Evolutionary conservation across 2,888 invertebrate genomes (phyloP).

Genomic region (Sarcophaga rosellei): DNA sequence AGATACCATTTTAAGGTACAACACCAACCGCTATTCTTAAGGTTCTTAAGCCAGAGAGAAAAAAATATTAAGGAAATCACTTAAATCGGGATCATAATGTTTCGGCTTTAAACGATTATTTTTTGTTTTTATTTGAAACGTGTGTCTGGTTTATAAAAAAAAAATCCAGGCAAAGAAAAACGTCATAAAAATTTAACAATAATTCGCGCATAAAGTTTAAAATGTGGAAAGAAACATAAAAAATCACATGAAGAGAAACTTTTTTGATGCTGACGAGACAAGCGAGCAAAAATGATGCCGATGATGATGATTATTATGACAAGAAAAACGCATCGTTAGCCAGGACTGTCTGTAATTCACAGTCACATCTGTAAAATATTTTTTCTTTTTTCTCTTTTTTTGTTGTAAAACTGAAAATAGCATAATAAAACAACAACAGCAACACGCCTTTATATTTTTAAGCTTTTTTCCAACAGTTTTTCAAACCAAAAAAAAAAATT

Average conservation of each 20-base stretch:
- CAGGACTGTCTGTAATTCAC: no score
- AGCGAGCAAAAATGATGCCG: constrained; percentile 10
- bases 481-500: background rate
- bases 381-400: background rate
- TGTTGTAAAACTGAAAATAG: background rate
- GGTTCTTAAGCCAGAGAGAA: no score
- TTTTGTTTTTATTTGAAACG: background rate
- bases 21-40: no score
- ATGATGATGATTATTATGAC: constrained; percentile 15
- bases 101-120: no score
- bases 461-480: constrained; percentile 11
- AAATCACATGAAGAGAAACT: background rate
- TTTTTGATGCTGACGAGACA: background rate
- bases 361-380: constrained; percentile 6
- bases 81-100: no score
- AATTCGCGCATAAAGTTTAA: constrained; percentile 40
- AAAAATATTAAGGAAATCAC: no score
- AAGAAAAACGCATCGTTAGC: background rate
- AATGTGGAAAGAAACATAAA: constrained; percentile 43
- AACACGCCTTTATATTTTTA: constrained; percentile 26
- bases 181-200: constrained; percentile 44
- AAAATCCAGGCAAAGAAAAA: background rate
- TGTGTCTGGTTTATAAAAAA: constrained; percentile 29
- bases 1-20: no score
- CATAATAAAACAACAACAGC: constrained; percentile 12